phyloP scores from a whole-genome alignment of 1,140 invertebrate genomes.

The Chironomus striatipennis region DNA sequence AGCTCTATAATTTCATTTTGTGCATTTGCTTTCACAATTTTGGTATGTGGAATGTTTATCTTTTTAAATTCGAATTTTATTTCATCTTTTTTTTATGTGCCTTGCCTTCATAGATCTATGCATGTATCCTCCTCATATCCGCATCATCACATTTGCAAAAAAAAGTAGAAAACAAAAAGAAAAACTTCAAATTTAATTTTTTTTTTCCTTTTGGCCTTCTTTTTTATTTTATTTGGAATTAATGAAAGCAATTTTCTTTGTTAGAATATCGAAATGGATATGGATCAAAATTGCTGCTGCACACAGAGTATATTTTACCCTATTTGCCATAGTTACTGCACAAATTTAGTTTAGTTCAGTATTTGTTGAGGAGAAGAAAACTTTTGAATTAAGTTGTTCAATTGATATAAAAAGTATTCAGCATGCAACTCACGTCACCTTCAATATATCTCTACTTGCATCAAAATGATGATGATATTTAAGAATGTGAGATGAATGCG shows the following conservation, averaged over 20 bases:
- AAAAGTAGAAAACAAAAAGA: no score
- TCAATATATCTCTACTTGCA: slow-evolving; percentile 13
- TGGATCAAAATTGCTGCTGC: background rate
- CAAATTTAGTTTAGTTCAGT: background rate
- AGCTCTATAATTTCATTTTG: slow-evolving; percentile 4
- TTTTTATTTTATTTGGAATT: background rate
- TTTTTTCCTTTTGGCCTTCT: background rate
- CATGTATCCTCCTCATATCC: background rate
- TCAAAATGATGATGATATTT: slow-evolving; percentile 12
- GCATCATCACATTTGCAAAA: background rate
- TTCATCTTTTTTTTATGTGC: no score
- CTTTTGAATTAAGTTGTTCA: background rate
- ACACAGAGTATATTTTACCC: background rate
- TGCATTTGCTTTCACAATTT: background rate
- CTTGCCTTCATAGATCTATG: background rate
- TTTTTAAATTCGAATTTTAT: no score
- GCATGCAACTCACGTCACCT: background rate
- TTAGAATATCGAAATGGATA: background rate
- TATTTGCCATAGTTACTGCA: slow-evolving; percentile 6
- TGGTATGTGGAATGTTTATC: background rate
- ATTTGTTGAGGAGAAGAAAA: background rate
- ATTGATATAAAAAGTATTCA: background rate
- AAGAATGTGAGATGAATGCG: background rate
- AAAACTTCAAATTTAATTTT: no score
- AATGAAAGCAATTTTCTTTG: background rate